Conservation (phyloP, 2,888 invertebrate species). For the Drosophila cyrtoloma region DNA sequence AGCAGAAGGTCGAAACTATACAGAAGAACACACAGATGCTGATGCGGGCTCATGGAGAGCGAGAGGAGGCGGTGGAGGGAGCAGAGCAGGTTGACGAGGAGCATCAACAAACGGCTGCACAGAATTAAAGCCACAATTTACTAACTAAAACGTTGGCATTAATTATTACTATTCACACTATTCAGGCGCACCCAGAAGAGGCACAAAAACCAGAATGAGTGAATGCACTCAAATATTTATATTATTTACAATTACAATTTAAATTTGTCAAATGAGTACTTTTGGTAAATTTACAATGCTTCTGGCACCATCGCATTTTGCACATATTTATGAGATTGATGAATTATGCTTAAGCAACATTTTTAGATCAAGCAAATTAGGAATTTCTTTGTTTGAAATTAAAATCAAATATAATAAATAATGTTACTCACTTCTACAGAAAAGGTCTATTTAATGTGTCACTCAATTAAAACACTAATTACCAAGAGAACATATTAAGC, state of each 20-base stretch:
- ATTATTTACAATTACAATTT: background rate
- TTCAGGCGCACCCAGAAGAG: background rate
- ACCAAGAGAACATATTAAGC: background rate
- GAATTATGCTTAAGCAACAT: background rate
- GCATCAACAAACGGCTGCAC: background rate
- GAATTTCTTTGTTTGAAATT: background rate
- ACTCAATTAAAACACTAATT: background rate
- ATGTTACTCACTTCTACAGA: background rate
- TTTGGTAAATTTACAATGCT: background rate
- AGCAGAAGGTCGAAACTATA: conserved; percentile 78
- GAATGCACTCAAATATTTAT: background rate
- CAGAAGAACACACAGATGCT: conserved; percentile 85
- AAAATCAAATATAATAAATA: background rate
- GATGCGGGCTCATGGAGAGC: conserved; percentile 79
- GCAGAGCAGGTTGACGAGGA: background rate
- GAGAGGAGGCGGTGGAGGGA: conserved; percentile 65
- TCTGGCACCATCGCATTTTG: background rate
- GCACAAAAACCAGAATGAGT: background rate
- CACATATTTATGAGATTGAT: background rate
- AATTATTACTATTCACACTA: background rate
- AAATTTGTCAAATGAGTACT: background rate
- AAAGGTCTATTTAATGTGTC: background rate
- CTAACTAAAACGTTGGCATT: background rate
- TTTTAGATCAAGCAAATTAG: background rate
- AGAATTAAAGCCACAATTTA: conserved; percentile 3